phyloP scores from a whole-genome alignment of 2,888 invertebrate species.

The Macaria notata region DNA sequence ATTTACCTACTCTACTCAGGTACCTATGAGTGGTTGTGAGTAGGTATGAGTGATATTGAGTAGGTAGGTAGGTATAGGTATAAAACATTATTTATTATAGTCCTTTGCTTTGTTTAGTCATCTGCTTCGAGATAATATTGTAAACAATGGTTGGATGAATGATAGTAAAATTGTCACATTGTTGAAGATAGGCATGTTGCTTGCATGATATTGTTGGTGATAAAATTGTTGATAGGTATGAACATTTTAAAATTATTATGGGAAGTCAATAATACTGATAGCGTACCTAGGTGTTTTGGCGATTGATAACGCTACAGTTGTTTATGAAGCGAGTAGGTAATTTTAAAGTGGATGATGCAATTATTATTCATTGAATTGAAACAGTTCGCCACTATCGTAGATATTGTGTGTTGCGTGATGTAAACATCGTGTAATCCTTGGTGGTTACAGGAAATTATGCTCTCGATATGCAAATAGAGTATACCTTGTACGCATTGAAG shows the following conservation, averaged over 20 bases:
- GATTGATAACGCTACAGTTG: slow-evolving; percentile 12
- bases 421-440: slow-evolving; percentile 13
- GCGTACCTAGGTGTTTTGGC: slow-evolving; percentile 1
- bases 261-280: neutral
- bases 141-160: slow-evolving; percentile 7
- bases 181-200: too few species aligned
- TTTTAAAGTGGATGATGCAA: slow-evolving; percentile 24
- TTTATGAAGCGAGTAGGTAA: slow-evolving; percentile 16
- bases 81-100: neutral
- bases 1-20: too few species aligned
- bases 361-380: slow-evolving; percentile 21
- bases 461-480: neutral
- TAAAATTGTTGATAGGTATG: slow-evolving; percentile 5
- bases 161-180: too few species aligned
- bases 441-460: slow-evolving; percentile 6
- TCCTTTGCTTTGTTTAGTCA: slow-evolving; percentile 35
- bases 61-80: neutral
- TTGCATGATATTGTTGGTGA: neutral
- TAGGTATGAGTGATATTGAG: neutral
- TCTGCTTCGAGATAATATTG: slow-evolving; percentile 12
- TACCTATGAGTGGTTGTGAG: too few species aligned
- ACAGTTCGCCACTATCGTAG: slow-evolving; percentile 13
- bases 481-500: too few species aligned
- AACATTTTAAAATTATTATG: slow-evolving; percentile 3
- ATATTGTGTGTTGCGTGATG: slow-evolving; percentile 9